Base-by-base conservation (phyloP, 1,140 invertebrate genomes). In the Sweltsa coloradensis region DNA sequence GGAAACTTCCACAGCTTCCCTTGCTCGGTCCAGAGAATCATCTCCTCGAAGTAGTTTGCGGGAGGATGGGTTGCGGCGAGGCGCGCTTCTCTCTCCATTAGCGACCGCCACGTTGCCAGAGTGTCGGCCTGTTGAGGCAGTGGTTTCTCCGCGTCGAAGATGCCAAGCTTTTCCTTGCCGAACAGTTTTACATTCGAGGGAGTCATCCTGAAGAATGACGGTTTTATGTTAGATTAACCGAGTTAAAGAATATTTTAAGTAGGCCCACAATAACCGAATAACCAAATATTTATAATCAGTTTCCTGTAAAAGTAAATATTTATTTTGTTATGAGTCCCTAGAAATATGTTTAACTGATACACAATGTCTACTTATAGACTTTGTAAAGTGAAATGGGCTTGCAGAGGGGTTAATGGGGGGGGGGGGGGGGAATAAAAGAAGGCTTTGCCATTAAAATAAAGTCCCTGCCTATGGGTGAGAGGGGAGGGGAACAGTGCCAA, bases 1-100 rank as follows among this genome's bases (percentile, higher is more conserved):
- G 96, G 96, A 64, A 97, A 99, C 43, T 85, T 79, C 95, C 95
- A 99, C 6, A 97, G 55, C 70, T 93, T 96, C 36, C 89, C 90
- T 64, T 93, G 78, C 41, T 95, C 79, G 0, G 95, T 98, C 90
- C 90, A 96, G 40, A 80, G 58, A 45, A 92, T 89, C 78, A 95
- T 84, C 70, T 98, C 89, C 66, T 90, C 81, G 63, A 92, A 95
- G 56, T 83, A 81, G 72, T 97, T 97, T 5, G 68, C 62, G 1
- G 93, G 91, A 5, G 82, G 78, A 62, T 82, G 78, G 3, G 74
- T 70, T 0, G 76, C 66, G 1, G 72, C 57, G 14, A 83, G 41
- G 52, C 77, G 68, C 2, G 90, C 51, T 56, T 89, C 80, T 22
- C 72, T 71, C 53, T 81, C 45, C 40, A 78, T 59, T 7, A 89